Evolutionary conservation across 2,113 vertebrate species (phyloP), one percentile per base, ranked within the genome.

Genomic region (Aegotheles bennettii): DNA sequence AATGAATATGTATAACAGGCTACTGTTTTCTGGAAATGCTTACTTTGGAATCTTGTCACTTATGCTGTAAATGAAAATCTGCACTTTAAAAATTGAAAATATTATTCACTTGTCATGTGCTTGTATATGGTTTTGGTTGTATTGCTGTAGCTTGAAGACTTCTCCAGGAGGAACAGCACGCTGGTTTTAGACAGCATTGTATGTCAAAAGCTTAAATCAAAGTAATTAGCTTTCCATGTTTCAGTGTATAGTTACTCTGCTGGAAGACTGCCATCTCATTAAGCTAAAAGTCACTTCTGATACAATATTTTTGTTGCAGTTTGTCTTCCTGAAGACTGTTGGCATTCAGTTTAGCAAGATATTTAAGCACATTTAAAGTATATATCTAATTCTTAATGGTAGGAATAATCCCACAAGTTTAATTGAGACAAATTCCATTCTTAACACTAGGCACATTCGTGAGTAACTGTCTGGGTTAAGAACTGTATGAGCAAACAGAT

Each of bases 61-160:
- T 77, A 29, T 2, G 13, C 9, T 71, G 5, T 59, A 73, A 96
- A 85, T 76, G 48, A 83, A 95, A 88, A 64, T 61, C 43, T 88
- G 75, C 78, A 94, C 84, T 91, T 96, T 43, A 93, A 91, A 93
- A 87, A 42, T 83, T 36, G 61, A 57, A 84, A 76, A 65, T 79
- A 21, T 26, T 48, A 15, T 84, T 78, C 63, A 68, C 36, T 36
- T 88, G n/a, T 76, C 36, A 42, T 3, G 9, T 54, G 31, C 29
- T 16, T 79, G 2, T 82, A 3, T 43, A 16, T 87, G 47, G 18
- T 31, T 89, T 91, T 84, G 38, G 33, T 82, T 93, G 24, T 79
- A 24, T 75, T 5, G 3, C 56, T 85, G 26, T 48, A 67, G 40
- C 45, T 65, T 70, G 4, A 65, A 69, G 71, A 25, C 25, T 74